Base-by-base conservation (phyloP, 2,888 invertebrate species). In the Pyrrhia umbra region DNA sequence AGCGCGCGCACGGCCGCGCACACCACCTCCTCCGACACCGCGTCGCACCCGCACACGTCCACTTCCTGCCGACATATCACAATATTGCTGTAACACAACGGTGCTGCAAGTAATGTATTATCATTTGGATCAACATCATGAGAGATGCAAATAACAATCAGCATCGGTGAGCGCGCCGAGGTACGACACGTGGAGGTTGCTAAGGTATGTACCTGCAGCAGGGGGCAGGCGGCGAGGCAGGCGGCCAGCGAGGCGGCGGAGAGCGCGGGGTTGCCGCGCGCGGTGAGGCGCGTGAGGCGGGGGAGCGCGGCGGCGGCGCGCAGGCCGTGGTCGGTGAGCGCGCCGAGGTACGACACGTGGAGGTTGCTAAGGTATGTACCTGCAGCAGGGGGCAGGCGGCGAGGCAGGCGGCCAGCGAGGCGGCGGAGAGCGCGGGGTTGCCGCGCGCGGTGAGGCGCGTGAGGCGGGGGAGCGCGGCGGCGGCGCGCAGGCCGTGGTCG, bases 281-380 rank as follows among this genome's bases (percentile, higher is more conserved):
- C 85, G 1, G 65, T 45, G 50, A 92, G 87, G 6, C 68, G 55
- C 5, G 16, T 4, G 21, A 89, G 85, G 16, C 74, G 72, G 46
- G 89, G 80, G 67, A 87, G 84, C 3, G 68, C 67, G 5, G 82
- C 76, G 6, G 63, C 75, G 34, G 73, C 74, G 42, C 71, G 71
- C 65, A 87, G 66, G 1, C 92, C 92, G 0, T 65, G 72, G 85
- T 91, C 91, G 13, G 72, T 65, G 45, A 94, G 80, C 72, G 60
- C 83, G 55, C 80, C 88, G 23, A 94, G 87, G 88, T 93, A 92
- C 68, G 94, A 94, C 80, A 92, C 82, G 86, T 94, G 92, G 13
- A 93, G 84, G 6, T n/a, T n/a, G n/a, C 30, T 27, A 9, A 27
- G 27, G 27, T 27, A 27, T 27, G 27, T 27, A 27, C 27, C 27